phyloP scores from a whole-genome alignment of 2,888 invertebrate genomes.

The Lasioglossum leucozonium region DNA sequence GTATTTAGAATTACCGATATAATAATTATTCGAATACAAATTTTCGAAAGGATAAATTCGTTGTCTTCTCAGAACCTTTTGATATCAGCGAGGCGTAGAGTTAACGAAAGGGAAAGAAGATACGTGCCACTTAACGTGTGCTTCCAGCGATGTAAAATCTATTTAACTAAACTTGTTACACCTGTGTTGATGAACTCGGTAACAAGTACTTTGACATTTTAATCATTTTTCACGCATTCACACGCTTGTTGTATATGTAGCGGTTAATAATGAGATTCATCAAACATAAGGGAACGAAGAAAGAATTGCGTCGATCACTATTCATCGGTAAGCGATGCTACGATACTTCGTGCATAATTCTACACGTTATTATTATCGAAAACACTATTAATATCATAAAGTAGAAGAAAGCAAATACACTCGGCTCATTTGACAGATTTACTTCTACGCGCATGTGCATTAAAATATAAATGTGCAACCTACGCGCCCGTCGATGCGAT shows the following conservation, averaged over 20 bases:
- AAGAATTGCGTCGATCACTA: not conserved
- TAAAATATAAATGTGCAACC: conserved; percentile 22
- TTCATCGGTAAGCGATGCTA: not conserved
- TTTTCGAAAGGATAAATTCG: conserved; percentile 32
- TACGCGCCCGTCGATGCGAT: conserved; percentile 18
- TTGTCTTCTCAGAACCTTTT: conserved; percentile 35
- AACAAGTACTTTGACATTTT: conserved; percentile 42
- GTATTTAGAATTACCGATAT: conserved; percentile 23
- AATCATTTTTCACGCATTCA: conserved; percentile 21
- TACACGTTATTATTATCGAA: conserved; percentile 25
- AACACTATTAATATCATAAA: conserved; percentile 48
- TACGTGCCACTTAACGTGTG: not conserved
- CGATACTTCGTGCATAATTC: conserved; percentile 32
- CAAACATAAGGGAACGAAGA: conserved; percentile 4
- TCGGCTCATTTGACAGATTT: conserved; percentile 49
- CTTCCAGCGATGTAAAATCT: not conserved
- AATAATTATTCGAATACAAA: conserved; percentile 3
- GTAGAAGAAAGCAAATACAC: conserved; percentile 47
- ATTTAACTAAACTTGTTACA: not conserved
- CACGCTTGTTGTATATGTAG: not conserved
- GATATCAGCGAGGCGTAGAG: conserved; percentile 20
- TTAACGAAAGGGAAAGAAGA: not conserved
- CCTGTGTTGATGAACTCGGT: conserved; percentile 38
- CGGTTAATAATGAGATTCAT: conserved; percentile 7
- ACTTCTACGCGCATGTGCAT: conserved; percentile 52